Evolutionary conservation across 2,797 vertebrate genomes (phyloP), one percentile per base, ranked within the genome.

Genomic region (Crax fasciolata): DNA sequence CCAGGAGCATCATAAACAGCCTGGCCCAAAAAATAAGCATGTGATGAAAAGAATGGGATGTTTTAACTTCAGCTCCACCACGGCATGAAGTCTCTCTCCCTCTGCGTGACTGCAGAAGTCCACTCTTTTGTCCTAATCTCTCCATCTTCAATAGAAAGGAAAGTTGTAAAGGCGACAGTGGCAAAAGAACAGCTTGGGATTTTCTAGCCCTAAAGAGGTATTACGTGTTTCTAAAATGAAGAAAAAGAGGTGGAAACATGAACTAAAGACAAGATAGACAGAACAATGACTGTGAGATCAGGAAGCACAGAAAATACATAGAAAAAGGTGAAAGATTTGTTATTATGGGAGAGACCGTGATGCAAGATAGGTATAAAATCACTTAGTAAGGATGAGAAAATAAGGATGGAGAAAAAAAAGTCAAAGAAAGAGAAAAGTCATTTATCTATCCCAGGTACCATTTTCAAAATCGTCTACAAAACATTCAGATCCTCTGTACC

Each of bases 1-100:
- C 77, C 91, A 93, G 61, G 25, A 93, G 38, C 55, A 94, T 38
- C 80, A 79, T 67, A 79, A 96, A 92, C 63, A 84, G 59, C 32
- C 39, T 14, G 19, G 17, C 4, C 66, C 52, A 10, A 75, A 77
- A 90, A 72, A 70, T 9, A 85, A 92, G 55, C 19, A 23, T 6
- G 27, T 9, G 1, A 67, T 57, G 61, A 71, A 86, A 81, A 48
- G 52, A 65, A 89, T 2, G 43, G 55, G 62, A 59, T 39, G 25
- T 57, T 88, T 94, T 54, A 24, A 88, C 84, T 92, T 76, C 48
- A 67, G 25, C 35, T 81, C 43, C 21, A 28, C 46, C 19, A 44
- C 0, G 8, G 27, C 10, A 59, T 7, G 30, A 23, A 1, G 2
- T 6, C 35, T 58, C 43, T 43, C 55, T 70, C 13, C 43, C 32